Evolutionary conservation across 1,140 invertebrate genomes (phyloP).

Genomic region (Pseudachorutes palmiensis): DNA sequence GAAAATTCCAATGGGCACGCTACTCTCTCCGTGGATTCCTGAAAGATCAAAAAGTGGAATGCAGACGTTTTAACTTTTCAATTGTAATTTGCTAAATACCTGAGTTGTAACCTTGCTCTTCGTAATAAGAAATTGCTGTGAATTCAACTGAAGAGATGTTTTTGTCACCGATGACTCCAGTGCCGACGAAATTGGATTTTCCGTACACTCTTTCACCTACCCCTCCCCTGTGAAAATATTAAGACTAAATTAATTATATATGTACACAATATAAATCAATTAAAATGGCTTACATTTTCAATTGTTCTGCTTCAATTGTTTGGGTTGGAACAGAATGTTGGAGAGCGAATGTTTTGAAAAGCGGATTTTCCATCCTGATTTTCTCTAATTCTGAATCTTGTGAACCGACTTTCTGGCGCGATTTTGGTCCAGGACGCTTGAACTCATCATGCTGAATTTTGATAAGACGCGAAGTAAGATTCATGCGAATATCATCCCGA

Average conservation of each 20-base stretch:
- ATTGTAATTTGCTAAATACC: conserved; percentile 39
- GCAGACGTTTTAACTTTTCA: neutral
- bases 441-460: too few relatives aligned
- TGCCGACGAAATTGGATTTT: conserved; percentile 36
- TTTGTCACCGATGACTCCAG: conserved; percentile 37
- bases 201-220: neutral
- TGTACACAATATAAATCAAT: neutral
- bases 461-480: conserved; percentile 1
- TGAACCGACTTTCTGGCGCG: too few relatives aligned
- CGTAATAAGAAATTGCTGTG: conserved; percentile 48
- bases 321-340: conserved; percentile 10
- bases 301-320: neutral
- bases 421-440: too few relatives aligned
- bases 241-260: neutral
- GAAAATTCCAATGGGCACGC: conserved; percentile 56
- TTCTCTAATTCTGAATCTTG: too few relatives aligned
- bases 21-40: conserved; percentile 63
- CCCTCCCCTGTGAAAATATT: neutral
- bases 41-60: conserved; percentile 6
- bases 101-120: conserved; percentile 44
- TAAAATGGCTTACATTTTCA: neutral
- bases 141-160: conserved; percentile 47
- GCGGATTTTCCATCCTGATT: too few relatives aligned
- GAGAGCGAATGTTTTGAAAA: neutral
- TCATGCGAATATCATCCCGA: conserved; percentile 25